These are phyloP conservation scores for Origma solitaria DNA, from an alignment of 2,113 vertebrate species.

Conservation along the genomic window DNA sequence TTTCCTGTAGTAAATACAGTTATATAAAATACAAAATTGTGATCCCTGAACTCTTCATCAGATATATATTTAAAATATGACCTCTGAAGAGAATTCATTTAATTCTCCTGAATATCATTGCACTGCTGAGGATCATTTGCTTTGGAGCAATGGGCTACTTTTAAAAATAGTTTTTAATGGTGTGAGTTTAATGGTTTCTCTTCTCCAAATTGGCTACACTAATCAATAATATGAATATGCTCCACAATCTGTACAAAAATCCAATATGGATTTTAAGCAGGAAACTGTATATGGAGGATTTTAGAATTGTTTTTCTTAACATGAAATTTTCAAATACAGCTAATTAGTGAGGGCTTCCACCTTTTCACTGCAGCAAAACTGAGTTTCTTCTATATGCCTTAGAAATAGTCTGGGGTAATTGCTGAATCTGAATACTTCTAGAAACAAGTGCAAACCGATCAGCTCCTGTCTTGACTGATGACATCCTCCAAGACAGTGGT, in stretches of 20 bases:
- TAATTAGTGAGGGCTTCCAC: neutral
- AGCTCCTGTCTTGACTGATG: neutral
- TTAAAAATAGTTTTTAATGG: rapidly evolving
- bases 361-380: neutral
- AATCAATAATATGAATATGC: neutral
- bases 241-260: neutral
- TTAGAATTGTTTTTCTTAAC: neutral
- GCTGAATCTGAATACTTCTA: neutral
- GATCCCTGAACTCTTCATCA: neutral
- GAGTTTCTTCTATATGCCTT: neutral
- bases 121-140: neutral
- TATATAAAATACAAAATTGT: neutral
- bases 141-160: neutral
- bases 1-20: neutral
- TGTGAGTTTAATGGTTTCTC: neutral
- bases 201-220: neutral
- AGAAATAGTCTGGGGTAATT: neutral
- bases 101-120: neutral
- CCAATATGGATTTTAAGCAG: neutral
- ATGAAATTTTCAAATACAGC: neutral
- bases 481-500: neutral
- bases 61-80: neutral
- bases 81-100: neutral
- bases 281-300: neutral
- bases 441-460: neutral